Base-by-base conservation (phyloP, 2,888 invertebrate species). In the Carcina quercana region DNA sequence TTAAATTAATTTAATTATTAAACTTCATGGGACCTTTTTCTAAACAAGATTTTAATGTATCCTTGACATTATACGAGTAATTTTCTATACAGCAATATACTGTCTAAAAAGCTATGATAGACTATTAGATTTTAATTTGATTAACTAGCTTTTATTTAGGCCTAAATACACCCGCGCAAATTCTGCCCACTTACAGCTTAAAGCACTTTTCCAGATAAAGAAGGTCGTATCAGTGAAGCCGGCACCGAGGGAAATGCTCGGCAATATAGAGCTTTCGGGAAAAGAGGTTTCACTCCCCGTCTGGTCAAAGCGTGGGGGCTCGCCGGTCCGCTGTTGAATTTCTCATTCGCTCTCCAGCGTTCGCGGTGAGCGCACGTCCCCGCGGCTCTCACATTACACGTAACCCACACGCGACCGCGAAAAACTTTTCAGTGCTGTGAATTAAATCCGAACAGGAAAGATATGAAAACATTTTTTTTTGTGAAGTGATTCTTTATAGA, bases 161-260 rank as follows among this genome's bases (percentile, higher is more conserved):
- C 79, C 78, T 78, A 78, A 79, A 73, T 69, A 67, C 68, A 69
- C 67, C 65, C 67, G 70, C 55, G 53, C 68, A 67, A 76, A 76
- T 80, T 82, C 80, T 80, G 79, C 65, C 80, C 80, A 82, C 80
- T 83, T 83, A 78, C 70, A 68, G 68, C 66, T 66, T 70, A 70
- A 75, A 76, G 68, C 71, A 69, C 53, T 57, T 39, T 35, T 51
- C 32, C 43, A 51, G 36, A n/a, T 3, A 15, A 38, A 48, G 39
- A 78, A 68, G 41, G 71, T 25, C 59, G 52, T 63, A 80, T 63
- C 48, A 42, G 53, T 29, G 45, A 32, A 30, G 29, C 30, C 34
- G 39, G 53, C 50, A 56, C 54, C 55, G 59, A 42, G 68, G 63
- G 68, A 80, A 78, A 82, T 76, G 71, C 78, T 68, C 53, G 65